Conservation (phyloP, 1,140 invertebrate genomes). For the Bombus balteatus region DNA sequence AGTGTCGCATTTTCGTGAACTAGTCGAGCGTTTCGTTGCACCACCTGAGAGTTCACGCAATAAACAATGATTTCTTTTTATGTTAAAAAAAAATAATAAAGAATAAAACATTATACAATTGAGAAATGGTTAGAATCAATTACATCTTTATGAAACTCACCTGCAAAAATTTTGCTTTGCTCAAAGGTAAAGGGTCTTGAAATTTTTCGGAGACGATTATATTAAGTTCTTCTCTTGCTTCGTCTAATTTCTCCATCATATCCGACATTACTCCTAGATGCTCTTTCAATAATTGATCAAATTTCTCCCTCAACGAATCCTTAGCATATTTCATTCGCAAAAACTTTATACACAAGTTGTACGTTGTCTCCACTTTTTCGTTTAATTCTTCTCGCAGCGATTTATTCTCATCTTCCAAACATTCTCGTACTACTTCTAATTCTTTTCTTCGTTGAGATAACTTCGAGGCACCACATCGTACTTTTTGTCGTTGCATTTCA, state of each 20-base stretch:
- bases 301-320: constrained; percentile 63
- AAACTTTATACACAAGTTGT: constrained; percentile 72
- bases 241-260: constrained; percentile 75
- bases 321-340: constrained; percentile 69
- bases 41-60: constrained; percentile 50
- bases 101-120: neutral
- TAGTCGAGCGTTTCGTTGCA: constrained; percentile 70
- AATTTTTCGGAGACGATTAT: constrained; percentile 72
- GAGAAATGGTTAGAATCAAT: no score
- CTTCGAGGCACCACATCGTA: constrained; percentile 52
- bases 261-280: constrained; percentile 71
- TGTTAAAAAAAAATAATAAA: neutral
- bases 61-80: constrained; percentile 18
- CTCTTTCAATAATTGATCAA: constrained; percentile 65
- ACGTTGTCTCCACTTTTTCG: constrained; percentile 64
- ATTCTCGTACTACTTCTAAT: constrained; percentile 49
- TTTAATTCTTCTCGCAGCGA: constrained; percentile 54
- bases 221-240: constrained; percentile 70
- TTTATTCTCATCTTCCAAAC: constrained; percentile 65
- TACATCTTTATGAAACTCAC: constrained; percentile 30
- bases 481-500: constrained; percentile 63
- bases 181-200: constrained; percentile 67
- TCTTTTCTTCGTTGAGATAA: constrained; percentile 48
- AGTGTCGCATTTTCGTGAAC: constrained; percentile 70
- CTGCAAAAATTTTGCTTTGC: constrained; percentile 71